These are phyloP conservation scores for Amblyjoppa fuscipennis DNA, from an alignment of 2,888 invertebrate species.

Conservation along the genomic window DNA sequence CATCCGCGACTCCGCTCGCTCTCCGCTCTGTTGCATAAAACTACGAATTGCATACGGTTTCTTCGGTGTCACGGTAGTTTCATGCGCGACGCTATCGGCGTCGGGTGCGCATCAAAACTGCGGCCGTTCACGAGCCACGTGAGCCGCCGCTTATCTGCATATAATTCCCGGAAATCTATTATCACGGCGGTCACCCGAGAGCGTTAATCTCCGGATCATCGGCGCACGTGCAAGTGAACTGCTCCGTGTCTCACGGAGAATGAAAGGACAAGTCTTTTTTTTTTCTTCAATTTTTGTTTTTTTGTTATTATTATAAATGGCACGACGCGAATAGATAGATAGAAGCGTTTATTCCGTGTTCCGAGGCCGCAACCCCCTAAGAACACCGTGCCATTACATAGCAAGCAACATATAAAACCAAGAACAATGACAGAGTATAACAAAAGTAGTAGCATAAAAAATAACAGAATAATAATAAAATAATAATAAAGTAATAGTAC, in stretches of 20 bases:
- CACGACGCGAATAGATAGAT: neutral
- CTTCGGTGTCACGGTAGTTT: conserved; percentile 2
- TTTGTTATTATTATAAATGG: neutral
- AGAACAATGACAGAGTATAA: no score
- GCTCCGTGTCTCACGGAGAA: neutral
- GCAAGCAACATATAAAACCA: no score
- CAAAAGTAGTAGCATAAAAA: no score
- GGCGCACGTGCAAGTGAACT: neutral
- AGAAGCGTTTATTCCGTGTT: no score
- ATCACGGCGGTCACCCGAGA: neutral
- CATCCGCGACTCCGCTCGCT: conserved; percentile 3
- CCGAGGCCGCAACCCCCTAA: no score
- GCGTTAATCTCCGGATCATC: neutral
- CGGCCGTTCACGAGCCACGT: neutral
- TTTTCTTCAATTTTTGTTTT: neutral
- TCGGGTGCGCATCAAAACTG: conserved; percentile 24
- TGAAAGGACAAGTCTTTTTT: neutral
- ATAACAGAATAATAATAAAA: no score
- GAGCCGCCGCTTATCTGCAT: conserved; percentile 1
- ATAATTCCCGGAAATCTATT: conserved; percentile 40
- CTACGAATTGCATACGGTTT: conserved; percentile 8
- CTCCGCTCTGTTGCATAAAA: conserved; percentile 39
- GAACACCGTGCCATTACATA: no score
- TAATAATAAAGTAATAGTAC: no score
- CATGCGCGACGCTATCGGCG: neutral